phyloP scores from a whole-genome alignment of 35 echinoderm and acorn worm species.

The Nesometra sesokonis region DNA sequence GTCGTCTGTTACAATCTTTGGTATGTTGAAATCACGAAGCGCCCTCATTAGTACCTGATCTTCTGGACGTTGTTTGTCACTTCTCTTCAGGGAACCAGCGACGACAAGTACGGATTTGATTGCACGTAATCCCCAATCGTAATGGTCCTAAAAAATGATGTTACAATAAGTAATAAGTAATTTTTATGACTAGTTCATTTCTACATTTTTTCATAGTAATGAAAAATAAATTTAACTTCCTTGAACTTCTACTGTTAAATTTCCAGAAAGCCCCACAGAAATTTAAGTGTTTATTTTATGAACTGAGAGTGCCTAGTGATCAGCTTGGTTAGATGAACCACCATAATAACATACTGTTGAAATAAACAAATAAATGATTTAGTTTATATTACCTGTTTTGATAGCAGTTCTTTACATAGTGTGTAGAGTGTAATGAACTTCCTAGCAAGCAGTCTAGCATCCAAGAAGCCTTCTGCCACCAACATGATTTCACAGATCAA shows the following conservation, averaged over 20 bases:
- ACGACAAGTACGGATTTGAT: conserved; percentile 98
- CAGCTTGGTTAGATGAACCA: no score
- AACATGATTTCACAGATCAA: conserved; percentile 99
- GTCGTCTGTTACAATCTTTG: conserved; percentile 96
- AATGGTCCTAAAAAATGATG: conserved; percentile 60
- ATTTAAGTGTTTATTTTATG: no score
- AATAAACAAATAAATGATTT: no score
- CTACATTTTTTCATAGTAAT: no score
- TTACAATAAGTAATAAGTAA: no score
- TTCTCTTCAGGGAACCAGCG: conserved; percentile 88
- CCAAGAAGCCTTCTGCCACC: conserved; percentile 94
- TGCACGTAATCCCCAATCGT: conserved; percentile 96
- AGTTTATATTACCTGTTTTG: conserved; percentile 64
- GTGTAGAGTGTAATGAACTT: conserved; percentile 98
- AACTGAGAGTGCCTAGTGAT: no score
- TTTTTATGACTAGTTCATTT: no score
- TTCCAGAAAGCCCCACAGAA: no score
- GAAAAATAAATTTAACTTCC: no score
- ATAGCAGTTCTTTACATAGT: conserved; percentile 88
- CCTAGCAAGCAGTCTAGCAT: conserved; percentile 77
- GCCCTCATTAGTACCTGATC: conserved; percentile 96
- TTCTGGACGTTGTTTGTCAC: conserved; percentile 80
- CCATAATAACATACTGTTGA: no score
- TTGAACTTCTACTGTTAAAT: no score
- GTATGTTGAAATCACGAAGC: conserved; percentile 97